phyloP scores from a whole-genome alignment of 2,888 invertebrate genomes.

The Mesoligia furuncula region DNA sequence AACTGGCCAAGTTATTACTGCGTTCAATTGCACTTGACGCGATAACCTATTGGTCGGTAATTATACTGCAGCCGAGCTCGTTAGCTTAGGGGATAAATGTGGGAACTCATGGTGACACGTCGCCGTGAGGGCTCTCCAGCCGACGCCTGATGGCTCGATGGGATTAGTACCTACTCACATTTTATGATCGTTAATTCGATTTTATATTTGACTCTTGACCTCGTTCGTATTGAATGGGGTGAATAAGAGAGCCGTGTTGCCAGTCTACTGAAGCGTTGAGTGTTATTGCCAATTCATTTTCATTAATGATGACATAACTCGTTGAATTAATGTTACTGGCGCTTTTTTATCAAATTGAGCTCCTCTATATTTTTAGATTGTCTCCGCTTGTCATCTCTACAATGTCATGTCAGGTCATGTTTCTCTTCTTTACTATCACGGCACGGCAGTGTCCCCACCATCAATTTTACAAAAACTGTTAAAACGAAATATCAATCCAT shows the following conservation, averaged over 20 bases:
- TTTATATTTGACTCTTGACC: slow-evolving; percentile 59
- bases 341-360: neutral
- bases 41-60: slow-evolving; percentile 66
- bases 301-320: slow-evolving; percentile 24
- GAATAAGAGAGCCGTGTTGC: slow-evolving; percentile 45
- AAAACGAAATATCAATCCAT: slow-evolving; percentile 4
- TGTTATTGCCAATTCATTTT: slow-evolving; percentile 46
- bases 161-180: slow-evolving; percentile 57
- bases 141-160: slow-evolving; percentile 55
- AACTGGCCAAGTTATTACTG: slow-evolving; percentile 64
- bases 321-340: slow-evolving; percentile 8
- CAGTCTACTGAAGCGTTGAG: slow-evolving; percentile 36
- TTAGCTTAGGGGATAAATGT: slow-evolving; percentile 60
- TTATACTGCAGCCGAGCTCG: slow-evolving; percentile 58
- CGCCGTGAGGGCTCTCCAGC: slow-evolving; percentile 58
- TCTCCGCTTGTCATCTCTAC: neutral
- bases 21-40: slow-evolving; percentile 64
- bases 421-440: neutral
- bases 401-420: too few species aligned
- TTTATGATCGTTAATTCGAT: slow-evolving; percentile 64
- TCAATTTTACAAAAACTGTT: neutral
- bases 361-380: neutral
- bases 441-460: too few species aligned
- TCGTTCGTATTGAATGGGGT: slow-evolving; percentile 42
- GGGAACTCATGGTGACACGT: slow-evolving; percentile 61